Evolutionary conservation across 2,888 invertebrate species (phyloP), one percentile per base, ranked within the genome.

Genomic region (Metopia argyrocephala): DNA sequence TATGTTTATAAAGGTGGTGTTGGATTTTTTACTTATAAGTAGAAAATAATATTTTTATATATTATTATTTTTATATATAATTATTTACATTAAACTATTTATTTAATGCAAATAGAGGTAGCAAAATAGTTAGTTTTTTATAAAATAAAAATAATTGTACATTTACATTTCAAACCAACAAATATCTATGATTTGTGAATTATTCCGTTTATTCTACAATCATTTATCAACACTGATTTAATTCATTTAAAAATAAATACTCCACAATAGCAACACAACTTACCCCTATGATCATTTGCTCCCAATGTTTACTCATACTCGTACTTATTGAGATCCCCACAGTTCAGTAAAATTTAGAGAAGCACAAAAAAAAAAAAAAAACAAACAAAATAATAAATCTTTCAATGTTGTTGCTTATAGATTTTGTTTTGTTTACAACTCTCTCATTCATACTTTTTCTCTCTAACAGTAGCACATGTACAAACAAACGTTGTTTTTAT

Each of bases 341-440:
- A 38, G 46, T 64, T 64, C 28, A 25, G 20, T 50, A 25, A 18
- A n/a, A 27, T 38, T 38, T 38, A 15, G 38, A 12, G 38, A 38
- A 38, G 12, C 18, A 64, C 6, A 4, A 56, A 27, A 18, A 28
- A 56, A n/a, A 28, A 6, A 38, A 28, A 68, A 62, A 31, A 57
- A 52, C 68, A 75, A 61, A 52, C 52, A 28, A 56, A 69, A 12
- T 28, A 69, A 56, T 62, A 50, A 48, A 64, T 64, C 64, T 21
- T 20, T 64, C 57, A 28, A 28, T 64, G 27, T 38, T 31, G 50
- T 54, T 64, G 54, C 25, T n/a, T 48, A 20, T 21, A 6, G 15
- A 5, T 38, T 48, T 57, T 28, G 28, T 15, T 76, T 76, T 76
- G 45, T 76, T 76, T 76, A 70, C 69, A 59, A 66, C 64, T 21